phyloP scores from a whole-genome alignment of 1,140 invertebrate genomes.

The Lucilia sericata region DNA sequence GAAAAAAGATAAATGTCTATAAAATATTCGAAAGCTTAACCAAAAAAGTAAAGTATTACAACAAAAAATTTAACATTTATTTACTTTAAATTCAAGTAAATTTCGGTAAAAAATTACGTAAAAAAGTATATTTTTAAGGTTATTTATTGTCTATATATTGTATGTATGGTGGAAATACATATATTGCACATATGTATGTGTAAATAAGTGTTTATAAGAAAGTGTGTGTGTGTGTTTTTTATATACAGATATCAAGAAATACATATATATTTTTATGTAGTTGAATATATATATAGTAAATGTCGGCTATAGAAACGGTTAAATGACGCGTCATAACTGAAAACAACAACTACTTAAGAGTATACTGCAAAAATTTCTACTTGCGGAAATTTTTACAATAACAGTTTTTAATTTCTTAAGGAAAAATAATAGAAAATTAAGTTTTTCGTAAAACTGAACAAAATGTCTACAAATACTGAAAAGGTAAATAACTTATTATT shows the following conservation, averaged over 20 bases:
- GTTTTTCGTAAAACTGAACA: neutral
- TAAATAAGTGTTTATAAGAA: neutral
- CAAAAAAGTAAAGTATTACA: neutral
- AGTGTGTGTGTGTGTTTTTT: neutral
- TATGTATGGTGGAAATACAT: neutral
- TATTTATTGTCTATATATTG: neutral
- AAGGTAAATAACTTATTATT: neutral
- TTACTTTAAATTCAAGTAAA: neutral
- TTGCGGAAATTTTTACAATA: neutral
- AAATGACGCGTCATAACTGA: constrained; percentile 32
- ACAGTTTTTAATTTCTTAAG: neutral
- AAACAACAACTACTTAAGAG: constrained; percentile 1
- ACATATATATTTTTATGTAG: too few relatives aligned
- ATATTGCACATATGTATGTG: neutral
- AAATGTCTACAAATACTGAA: constrained; percentile 35
- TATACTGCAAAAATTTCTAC: neutral
- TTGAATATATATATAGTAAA: neutral
- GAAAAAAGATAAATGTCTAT: neutral
- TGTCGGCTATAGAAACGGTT: constrained; percentile 37
- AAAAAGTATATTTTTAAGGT: neutral
- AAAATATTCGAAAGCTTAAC: neutral
- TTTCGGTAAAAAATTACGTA: constrained; percentile 23
- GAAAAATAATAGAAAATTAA: neutral
- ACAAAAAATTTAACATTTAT: neutral
- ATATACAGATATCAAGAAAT: neutral